phyloP scores from a whole-genome alignment of 2,888 invertebrate species.

The Andrena camellia region DNA sequence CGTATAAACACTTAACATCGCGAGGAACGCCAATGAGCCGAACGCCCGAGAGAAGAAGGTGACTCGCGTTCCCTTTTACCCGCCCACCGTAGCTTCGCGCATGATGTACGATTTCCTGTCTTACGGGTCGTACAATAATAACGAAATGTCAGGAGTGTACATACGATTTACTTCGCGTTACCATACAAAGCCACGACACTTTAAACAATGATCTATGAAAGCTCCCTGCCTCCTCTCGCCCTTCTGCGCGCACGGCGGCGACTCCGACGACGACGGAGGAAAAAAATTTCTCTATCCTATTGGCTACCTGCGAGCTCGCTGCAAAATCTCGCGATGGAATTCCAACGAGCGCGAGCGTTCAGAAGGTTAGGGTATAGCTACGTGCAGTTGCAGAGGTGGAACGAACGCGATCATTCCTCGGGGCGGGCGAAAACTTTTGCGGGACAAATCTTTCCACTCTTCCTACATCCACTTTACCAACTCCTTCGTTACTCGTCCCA shows the following conservation, averaged over 20 bases:
- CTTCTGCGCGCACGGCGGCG: neutral
- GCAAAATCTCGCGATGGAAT: slow-evolving; percentile 37
- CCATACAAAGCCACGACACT: slow-evolving; percentile 70
- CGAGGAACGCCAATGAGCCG: slow-evolving; percentile 67
- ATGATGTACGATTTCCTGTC: slow-evolving; percentile 76
- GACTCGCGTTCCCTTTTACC: slow-evolving; percentile 74
- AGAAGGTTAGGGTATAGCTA: slow-evolving; percentile 12
- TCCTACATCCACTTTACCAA: neutral
- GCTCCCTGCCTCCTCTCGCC: slow-evolving; percentile 20
- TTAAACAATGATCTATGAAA: slow-evolving; percentile 72
- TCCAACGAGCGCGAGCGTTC: neutral
- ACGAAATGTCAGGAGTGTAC: slow-evolving; percentile 75
- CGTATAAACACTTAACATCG: slow-evolving; percentile 65
- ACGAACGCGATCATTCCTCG: neutral
- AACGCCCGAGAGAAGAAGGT: slow-evolving; percentile 65
- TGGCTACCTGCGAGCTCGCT: slow-evolving; percentile 48
- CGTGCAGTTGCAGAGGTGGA: neutral
- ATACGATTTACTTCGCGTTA: slow-evolving; percentile 73
- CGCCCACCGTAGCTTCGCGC: slow-evolving; percentile 73
- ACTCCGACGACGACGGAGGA: neutral
- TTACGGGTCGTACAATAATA: slow-evolving; percentile 73
- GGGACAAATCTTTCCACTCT: neutral
- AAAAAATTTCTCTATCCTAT: slow-evolving; percentile 32
- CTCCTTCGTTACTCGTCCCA: neutral
- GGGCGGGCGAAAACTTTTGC: neutral